Evolutionary conservation across 2,888 invertebrate genomes (phyloP).

Genomic region (Stegophylla sp.): DNA sequence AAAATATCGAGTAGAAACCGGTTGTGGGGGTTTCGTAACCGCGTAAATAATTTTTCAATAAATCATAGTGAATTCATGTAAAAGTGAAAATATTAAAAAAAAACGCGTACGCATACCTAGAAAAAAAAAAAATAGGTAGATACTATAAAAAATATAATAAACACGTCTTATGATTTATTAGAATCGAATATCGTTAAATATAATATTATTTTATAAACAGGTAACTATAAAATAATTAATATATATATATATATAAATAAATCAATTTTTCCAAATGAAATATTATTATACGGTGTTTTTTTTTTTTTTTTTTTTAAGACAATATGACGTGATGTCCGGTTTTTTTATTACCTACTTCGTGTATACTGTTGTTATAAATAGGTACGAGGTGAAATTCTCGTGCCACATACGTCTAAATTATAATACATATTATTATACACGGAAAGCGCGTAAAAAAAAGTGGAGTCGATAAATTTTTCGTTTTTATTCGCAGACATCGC

Average conservation of each 20-base stretch:
- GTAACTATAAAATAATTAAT: not conserved
- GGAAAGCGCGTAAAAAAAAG: no score
- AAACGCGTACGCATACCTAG: no score
- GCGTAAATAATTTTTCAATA: conserved; percentile 29
- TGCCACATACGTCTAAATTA: no score
- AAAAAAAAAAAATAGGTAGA: not conserved
- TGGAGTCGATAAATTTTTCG: no score
- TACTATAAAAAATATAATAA: not conserved
- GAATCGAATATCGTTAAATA: conserved; percentile 13
- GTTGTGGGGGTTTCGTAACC: conserved; percentile 22
- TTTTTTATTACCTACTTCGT: no score
- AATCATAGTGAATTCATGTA: conserved; percentile 38
- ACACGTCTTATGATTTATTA: conserved; percentile 19
- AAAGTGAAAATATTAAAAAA: conserved; percentile 43
- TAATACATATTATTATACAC: no score
- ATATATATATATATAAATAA: not conserved
- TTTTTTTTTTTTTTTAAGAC: no score
- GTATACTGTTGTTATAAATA: no score
- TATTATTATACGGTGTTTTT: not conserved
- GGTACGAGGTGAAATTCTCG: no score
- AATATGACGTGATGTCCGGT: no score
- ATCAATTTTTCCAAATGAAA: no score
- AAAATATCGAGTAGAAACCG: conserved; percentile 27
- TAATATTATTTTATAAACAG: not conserved
- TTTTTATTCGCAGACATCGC: no score